These are phyloP conservation scores for Silurus asotus DNA, from an alignment of 2,113 vertebrate genomes.

Conservation along the genomic window DNA sequence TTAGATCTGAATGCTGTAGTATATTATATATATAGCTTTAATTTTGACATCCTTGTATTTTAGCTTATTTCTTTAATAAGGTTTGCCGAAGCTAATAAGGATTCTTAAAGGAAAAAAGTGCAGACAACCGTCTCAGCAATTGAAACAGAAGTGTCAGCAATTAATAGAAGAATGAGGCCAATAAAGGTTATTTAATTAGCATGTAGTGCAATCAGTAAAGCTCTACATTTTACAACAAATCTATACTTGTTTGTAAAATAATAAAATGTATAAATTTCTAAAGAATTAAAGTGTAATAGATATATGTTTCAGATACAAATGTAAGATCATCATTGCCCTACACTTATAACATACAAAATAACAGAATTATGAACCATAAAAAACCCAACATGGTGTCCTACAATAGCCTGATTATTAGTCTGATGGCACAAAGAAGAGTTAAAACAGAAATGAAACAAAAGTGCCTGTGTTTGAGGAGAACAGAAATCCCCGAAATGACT, in stretches of 20 bases:
- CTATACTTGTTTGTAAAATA: not conserved
- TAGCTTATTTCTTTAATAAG: slow-evolving; percentile 5
- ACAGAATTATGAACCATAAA: not conserved
- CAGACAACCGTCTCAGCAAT: slow-evolving; percentile 1
- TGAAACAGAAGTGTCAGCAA: not conserved
- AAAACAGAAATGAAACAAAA: not conserved
- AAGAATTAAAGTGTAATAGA: not conserved
- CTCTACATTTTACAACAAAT: not conserved
- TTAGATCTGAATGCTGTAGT: not conserved
- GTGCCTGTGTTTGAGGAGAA: not conserved
- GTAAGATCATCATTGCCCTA: no score
- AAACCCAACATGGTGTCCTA: not conserved
- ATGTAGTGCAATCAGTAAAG: not conserved
- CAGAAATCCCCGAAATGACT: not conserved
- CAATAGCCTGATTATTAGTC: not conserved
- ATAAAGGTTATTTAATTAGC: not conserved
- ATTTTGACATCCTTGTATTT: not conserved
- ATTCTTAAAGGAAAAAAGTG: not conserved
- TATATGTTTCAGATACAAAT: not conserved
- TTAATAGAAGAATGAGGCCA: not conserved
- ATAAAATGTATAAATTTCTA: not conserved
- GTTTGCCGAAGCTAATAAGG: slow-evolving; percentile 12
- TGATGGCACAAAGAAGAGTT: not conserved
- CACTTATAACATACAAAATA: not conserved
- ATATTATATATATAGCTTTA: not conserved